Conservation (phyloP, 1,140 invertebrate species). For the Drosophila varians region DNA sequence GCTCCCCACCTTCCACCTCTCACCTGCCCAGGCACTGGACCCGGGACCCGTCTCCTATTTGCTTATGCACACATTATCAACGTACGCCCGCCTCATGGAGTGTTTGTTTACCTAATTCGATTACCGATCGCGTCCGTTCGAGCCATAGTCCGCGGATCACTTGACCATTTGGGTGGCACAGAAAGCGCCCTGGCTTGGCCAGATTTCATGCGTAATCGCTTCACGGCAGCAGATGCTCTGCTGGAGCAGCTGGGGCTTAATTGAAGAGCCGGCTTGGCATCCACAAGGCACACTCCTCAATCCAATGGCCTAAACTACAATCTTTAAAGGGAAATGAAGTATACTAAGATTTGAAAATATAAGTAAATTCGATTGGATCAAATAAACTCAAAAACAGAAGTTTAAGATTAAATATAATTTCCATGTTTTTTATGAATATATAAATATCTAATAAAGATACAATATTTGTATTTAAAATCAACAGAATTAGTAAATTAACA, state of each 20-base stretch:
- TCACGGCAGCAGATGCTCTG: conserved; percentile 30
- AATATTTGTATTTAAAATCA: too few species aligned
- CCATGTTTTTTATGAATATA: too few species aligned
- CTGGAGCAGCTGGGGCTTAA: conserved; percentile 29
- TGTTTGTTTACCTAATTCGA: conserved; percentile 82
- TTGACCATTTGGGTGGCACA: conserved; percentile 79
- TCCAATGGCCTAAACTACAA: background rate
- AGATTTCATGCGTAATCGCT: conserved; percentile 32
- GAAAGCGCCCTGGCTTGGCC: conserved; percentile 14
- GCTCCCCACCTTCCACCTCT: too few species aligned
- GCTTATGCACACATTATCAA: conserved; percentile 71
- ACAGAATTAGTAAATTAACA: too few species aligned
- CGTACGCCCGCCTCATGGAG: conserved; percentile 76
- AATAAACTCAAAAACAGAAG: too few species aligned
- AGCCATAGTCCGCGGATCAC: conserved; percentile 74
- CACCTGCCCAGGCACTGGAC: conserved; percentile 1
- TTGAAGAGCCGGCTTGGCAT: conserved; percentile 22
- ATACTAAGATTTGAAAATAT: conserved; percentile 4
- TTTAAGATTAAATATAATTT: too few species aligned
- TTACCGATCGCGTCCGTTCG: conserved; percentile 80
- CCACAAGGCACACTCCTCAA: conserved; percentile 3
- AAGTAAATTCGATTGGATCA: too few species aligned
- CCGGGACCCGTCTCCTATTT: conserved; percentile 49
- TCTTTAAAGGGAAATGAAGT: conserved; percentile 4
- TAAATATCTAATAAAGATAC: too few species aligned